Percentiles rank a stretch among this genome's conserved stretches.
These are phyloP conservation scores for Sebastes melanostomus DNA, from an alignment of 2,797 vertebrate species.

Conservation along the genomic window DNA sequence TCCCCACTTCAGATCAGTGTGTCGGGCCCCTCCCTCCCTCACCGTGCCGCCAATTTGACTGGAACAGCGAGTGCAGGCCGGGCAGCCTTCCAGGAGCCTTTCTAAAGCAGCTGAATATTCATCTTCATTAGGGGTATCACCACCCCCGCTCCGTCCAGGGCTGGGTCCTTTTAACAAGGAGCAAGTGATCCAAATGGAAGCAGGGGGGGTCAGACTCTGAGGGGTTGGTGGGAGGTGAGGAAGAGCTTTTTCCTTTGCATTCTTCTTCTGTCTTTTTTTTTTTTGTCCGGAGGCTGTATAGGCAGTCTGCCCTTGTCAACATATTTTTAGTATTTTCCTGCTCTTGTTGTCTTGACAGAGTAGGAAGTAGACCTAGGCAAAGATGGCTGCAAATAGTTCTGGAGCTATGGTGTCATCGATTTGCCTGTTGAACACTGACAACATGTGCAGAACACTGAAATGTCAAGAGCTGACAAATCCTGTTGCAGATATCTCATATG, in stretches of 20 bases:
- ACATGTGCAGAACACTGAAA: background rate
- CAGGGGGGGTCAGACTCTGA: constrained; percentile 20
- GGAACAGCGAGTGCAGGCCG: constrained; percentile 74
- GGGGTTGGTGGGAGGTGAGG: constrained; percentile 41
- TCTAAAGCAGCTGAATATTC: constrained; percentile 83
- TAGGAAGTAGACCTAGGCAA: constrained; percentile 15
- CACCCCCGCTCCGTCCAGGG: constrained; percentile 71
- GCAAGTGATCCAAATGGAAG: constrained; percentile 67
- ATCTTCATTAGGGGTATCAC: constrained; percentile 86
- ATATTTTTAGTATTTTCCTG: constrained; percentile 40
- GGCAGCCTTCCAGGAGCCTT: constrained; percentile 82
- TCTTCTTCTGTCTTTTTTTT: background rate
- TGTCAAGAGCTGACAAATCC: constrained; percentile 5
- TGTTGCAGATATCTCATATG: background rate
- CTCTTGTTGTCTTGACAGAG: constrained; percentile 51
- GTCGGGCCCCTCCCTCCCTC: constrained; percentile 58
- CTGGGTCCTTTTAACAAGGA: constrained; percentile 78
- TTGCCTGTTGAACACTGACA: constrained; percentile 37
- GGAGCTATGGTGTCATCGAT: constrained; percentile 21
- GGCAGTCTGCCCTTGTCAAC: constrained; percentile 46
- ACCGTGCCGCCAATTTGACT: constrained; percentile 81
- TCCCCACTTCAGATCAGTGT: constrained; percentile 22
- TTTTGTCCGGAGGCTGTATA: constrained; percentile 23
- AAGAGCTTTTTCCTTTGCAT: constrained; percentile 13
- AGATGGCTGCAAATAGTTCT: constrained; percentile 42